A percentile compares a stretch with the other conserved stretches of the same genome.
Conservation (phyloP, 2,113 vertebrate species). For the Saguinus imperator region DNA sequence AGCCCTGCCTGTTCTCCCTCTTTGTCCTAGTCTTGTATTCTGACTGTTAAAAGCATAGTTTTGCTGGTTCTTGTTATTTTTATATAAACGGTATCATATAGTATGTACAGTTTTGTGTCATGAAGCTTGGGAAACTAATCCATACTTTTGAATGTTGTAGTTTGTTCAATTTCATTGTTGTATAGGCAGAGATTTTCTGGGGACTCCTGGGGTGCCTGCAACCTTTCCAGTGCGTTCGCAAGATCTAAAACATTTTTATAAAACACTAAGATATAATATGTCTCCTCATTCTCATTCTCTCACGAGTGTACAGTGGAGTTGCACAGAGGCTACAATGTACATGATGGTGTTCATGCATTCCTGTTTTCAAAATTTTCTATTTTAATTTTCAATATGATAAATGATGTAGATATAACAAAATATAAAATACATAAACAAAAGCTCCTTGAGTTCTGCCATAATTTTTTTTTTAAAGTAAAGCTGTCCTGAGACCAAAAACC, state of each 20-base stretch:
- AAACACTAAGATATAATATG: neutral
- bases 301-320: neutral
- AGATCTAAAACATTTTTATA: neutral
- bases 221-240: neutral
- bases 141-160: neutral
- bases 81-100: too few relatives aligned
- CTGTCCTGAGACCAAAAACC: neutral
- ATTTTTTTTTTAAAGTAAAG: neutral
- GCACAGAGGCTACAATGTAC: neutral
- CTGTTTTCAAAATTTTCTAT: too few relatives aligned
- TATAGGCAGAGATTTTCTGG: neutral
- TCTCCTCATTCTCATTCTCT: neutral
- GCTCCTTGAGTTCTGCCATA: neutral
- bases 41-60: neutral
- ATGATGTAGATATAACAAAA: too few relatives aligned
- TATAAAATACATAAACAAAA: neutral
- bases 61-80: neutral
- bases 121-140: neutral
- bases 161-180: neutral
- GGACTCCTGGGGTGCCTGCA: neutral
- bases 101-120: too few relatives aligned
- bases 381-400: too few relatives aligned
- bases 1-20: neutral
- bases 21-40: too few relatives aligned
- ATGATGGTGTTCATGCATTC: neutral